Conservation (phyloP, 2,113 vertebrate species). For the Myanophis thanlyinensis region DNA sequence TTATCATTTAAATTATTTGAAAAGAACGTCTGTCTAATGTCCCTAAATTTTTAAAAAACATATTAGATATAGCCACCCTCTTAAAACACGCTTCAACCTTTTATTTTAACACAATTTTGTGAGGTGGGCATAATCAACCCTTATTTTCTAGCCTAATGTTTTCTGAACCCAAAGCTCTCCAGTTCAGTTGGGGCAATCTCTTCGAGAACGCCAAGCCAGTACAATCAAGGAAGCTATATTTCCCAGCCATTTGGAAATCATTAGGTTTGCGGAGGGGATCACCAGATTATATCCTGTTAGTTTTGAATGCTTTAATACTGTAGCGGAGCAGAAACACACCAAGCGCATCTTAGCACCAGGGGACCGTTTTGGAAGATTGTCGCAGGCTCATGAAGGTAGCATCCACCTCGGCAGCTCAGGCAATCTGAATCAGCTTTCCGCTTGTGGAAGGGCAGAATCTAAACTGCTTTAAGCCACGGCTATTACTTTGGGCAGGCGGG, state of each 20-base stretch:
- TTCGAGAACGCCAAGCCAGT: neutral
- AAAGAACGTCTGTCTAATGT: neutral
- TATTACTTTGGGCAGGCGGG: constrained; percentile 30
- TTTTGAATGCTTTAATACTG: neutral
- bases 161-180: neutral
- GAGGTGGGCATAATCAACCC: neutral
- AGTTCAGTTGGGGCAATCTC: neutral
- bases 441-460: constrained; percentile 2
- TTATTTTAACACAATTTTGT: neutral
- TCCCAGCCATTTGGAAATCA: neutral
- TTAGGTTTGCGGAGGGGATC: neutral
- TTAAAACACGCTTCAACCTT: neutral
- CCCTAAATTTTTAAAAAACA: neutral
- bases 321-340: neutral
- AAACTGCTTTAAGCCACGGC: neutral
- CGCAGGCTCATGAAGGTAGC: neutral
- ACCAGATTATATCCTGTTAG: neutral
- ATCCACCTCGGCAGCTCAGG: neutral
- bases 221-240: neutral
- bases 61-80: neutral
- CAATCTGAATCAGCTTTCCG: neutral
- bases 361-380: neutral
- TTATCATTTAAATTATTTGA: neutral
- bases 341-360: neutral
- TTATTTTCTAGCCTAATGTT: neutral